phyloP scores from a whole-genome alignment of 2,113 vertebrate genomes.

The Malurus elegans region DNA sequence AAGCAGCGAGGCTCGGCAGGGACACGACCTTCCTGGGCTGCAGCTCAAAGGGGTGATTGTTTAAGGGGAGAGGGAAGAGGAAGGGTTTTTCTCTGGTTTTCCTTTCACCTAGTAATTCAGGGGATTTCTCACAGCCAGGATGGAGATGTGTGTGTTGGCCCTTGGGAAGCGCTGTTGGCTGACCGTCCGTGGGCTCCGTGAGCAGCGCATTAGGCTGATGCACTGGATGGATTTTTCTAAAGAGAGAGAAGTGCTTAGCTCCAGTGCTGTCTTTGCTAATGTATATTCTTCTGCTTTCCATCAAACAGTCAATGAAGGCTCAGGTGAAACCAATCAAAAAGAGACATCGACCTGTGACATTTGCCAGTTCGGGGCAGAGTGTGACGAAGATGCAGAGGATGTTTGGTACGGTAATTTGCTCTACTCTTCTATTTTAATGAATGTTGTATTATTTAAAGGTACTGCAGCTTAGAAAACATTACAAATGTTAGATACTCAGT shows the following conservation, averaged over 20 bases:
- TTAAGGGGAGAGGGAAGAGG: neutral
- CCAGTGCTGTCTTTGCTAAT: neutral
- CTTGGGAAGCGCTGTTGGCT: neutral
- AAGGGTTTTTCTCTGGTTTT: neutral
- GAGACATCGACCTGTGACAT: constrained; percentile 98
- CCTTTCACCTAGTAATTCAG: neutral
- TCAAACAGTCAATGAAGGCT: constrained; percentile 89
- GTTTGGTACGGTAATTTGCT: constrained; percentile 85
- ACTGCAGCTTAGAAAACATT: neutral
- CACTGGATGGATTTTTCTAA: neutral
- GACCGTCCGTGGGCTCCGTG: rapidly evolving
- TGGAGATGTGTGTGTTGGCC: neutral
- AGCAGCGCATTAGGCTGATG: rapidly evolving
- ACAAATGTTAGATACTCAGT: neutral
- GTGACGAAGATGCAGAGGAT: constrained; percentile 97
- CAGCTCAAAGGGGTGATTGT: neutral
- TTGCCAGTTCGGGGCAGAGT: constrained; percentile 98
- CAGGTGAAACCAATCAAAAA: constrained; percentile 93
- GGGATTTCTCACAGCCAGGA: neutral
- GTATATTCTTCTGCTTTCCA: constrained; percentile 47
- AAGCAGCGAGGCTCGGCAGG: neutral
- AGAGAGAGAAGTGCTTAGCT: neutral
- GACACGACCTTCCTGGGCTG: neutral
- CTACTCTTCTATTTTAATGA: constrained; percentile 55
- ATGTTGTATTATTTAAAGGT: constrained; percentile 31